Conservation (phyloP, 2,888 invertebrate genomes). For the Amphipyra berbera region DNA sequence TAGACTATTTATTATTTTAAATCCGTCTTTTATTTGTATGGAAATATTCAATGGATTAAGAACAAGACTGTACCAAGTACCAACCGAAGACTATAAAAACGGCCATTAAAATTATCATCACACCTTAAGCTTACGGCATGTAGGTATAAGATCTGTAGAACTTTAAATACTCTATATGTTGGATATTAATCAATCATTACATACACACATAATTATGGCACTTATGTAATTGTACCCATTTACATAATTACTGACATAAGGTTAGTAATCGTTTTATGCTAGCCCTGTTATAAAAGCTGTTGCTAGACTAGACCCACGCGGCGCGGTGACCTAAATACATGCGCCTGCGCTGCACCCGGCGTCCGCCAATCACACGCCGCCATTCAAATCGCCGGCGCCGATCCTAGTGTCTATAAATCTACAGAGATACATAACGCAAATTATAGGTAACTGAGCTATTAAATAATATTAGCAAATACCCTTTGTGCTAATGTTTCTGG, state of each 20-base stretch:
- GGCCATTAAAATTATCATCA: neutral
- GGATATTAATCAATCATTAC: conserved; percentile 30
- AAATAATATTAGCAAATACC: conserved; percentile 80
- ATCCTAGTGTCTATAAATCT: conserved; percentile 78
- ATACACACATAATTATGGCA: conserved; percentile 28
- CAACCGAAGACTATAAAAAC: conserved; percentile 2
- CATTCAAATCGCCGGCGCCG: conserved; percentile 86
- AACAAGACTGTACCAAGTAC: neutral
- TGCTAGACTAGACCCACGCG: conserved; percentile 84
- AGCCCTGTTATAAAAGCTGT: conserved; percentile 71
- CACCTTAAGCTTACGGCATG: neutral
- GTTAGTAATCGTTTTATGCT: conserved; percentile 51
- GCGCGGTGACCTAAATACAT: conserved; percentile 85
- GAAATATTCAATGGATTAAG: neutral
- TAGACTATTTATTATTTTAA: neutral
- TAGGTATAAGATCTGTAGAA: conserved; percentile 3
- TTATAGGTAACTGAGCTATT: conserved; percentile 74
- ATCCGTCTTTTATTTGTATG: conserved; percentile 1
- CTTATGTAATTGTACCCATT: conserved; percentile 38
- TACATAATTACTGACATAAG: conserved; percentile 54
- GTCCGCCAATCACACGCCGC: conserved; percentile 83
- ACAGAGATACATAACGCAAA: conserved; percentile 72
- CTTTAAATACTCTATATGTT: conserved; percentile 2
- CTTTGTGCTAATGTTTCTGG: conserved; percentile 67
- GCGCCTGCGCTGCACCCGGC: conserved; percentile 81